Percentiles rank a stretch among this genome's conserved stretches.
Evolutionary conservation across 64 coral and sea anemone genomes (phyloP).

Genomic region (Orbicella faveolata): DNA sequence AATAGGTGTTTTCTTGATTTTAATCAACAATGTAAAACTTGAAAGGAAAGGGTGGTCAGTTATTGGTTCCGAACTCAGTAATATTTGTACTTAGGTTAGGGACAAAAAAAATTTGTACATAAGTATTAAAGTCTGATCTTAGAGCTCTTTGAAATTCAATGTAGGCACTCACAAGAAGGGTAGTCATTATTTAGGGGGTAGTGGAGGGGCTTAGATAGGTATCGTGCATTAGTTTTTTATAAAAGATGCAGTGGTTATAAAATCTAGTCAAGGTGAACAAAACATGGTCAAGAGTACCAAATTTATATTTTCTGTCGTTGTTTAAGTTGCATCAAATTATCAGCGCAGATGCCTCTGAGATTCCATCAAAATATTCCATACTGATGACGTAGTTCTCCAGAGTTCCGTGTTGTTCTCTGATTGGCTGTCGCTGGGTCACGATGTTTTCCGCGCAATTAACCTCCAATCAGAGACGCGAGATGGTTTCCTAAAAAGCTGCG

Average conservation of each 20-base stretch:
- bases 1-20: not conserved
- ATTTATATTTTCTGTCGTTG: not conserved
- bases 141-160: not conserved
- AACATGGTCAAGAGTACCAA: not conserved
- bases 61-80: not conserved
- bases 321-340: no score
- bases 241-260: no score
- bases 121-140: not conserved
- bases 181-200: no score
- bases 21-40: not conserved
- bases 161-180: no score
- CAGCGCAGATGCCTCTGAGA: no score
- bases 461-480: no score
- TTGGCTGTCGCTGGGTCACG: not conserved
- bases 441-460: not conserved
- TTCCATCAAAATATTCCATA: not conserved
- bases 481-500: no score
- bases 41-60: no score
- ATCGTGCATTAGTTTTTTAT: no score
- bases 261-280: no score
- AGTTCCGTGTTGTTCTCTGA: not conserved
- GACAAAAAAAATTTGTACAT: not conserved
- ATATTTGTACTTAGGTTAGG: not conserved
- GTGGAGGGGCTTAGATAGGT: no score
- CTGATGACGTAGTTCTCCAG: not conserved